phyloP scores from a whole-genome alignment of 1,140 invertebrate species.

The Harlomillsia oculata region DNA sequence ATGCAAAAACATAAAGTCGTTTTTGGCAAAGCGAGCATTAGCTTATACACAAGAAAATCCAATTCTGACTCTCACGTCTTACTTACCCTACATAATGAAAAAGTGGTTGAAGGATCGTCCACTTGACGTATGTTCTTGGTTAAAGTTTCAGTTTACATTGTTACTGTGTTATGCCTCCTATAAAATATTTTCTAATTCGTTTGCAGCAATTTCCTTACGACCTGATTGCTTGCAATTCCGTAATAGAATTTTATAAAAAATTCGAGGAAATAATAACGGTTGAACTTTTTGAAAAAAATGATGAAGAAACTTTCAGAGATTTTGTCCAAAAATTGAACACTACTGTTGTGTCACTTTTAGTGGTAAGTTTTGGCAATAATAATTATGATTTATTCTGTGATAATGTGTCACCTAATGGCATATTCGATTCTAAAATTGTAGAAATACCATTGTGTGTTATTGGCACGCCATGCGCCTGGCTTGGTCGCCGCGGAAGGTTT shows the following conservation, averaged over 20 bases:
- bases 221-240: slow-evolving; percentile 24
- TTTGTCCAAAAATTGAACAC: background rate
- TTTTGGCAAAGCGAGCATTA: slow-evolving; percentile 38
- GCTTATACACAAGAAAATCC: slow-evolving; percentile 28
- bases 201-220: slow-evolving; percentile 24
- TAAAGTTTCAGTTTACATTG: background rate
- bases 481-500: no score
- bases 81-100: slow-evolving; percentile 18
- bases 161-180: background rate
- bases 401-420: background rate
- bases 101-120: slow-evolving; percentile 9
- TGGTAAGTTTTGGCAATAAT: background rate
- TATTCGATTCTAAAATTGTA: slow-evolving; percentile 24
- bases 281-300: slow-evolving; percentile 38
- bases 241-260: slow-evolving; percentile 41
- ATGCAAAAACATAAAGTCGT: slow-evolving; percentile 38
- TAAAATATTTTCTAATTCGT: background rate
- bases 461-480: slow-evolving; percentile 37
- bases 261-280: slow-evolving; percentile 40
- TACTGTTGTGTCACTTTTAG: background rate
- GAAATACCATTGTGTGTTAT: slow-evolving; percentile 39
- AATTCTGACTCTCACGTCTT: slow-evolving; percentile 28
- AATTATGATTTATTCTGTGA: background rate
- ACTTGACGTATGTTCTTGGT: background rate
- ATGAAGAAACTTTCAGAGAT: slow-evolving; percentile 35